These are phyloP conservation scores for Drosophila diplacantha DNA, from an alignment of 2,888 invertebrate genomes.

Conservation along the genomic window DNA sequence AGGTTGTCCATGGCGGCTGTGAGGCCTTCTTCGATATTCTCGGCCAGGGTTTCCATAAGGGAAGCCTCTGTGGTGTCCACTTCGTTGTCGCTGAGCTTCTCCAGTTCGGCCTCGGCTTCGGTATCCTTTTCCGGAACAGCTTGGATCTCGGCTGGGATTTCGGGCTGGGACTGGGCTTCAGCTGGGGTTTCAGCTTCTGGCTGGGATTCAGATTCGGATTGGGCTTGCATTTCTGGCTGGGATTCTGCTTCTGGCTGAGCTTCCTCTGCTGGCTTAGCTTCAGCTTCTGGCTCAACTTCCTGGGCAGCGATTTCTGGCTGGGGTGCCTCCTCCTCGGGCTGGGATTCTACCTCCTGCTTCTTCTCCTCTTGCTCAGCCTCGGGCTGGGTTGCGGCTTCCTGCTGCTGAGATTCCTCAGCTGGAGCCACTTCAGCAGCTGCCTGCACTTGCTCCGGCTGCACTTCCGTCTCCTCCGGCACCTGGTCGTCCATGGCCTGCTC, in stretches of 20 bases:
- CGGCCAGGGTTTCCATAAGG: slow-evolving; percentile 41
- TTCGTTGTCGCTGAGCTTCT: slow-evolving; percentile 31
- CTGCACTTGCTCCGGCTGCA: slow-evolving; percentile 6
- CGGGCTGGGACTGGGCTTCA: slow-evolving; percentile 2
- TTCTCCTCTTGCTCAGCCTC: slow-evolving; percentile 1
- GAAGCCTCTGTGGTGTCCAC: slow-evolving; percentile 51
- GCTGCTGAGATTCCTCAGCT: slow-evolving; percentile 1
- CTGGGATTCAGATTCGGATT: slow-evolving; percentile 5
- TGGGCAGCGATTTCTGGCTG: slow-evolving; percentile 15
- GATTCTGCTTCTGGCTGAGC: slow-evolving; percentile 4
- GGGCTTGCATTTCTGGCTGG: slow-evolving; percentile 4
- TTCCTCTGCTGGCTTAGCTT: slow-evolving; percentile 10
- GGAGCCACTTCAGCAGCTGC: not conserved
- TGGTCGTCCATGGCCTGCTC: slow-evolving; percentile 27
- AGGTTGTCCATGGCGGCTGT: slow-evolving; percentile 49
- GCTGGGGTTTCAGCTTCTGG: slow-evolving; percentile 1
- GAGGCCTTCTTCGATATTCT: slow-evolving; percentile 54
- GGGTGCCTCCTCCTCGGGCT: slow-evolving; percentile 12
- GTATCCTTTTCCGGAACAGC: not conserved
- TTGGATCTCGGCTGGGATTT: slow-evolving; percentile 2
- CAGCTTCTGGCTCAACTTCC: slow-evolving; percentile 1
- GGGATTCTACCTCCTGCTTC: not conserved
- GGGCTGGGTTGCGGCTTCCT: slow-evolving; percentile 6
- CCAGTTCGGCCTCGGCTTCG: not conserved
- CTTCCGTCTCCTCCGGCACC: slow-evolving; percentile 10